phyloP scores from a whole-genome alignment of 2,888 invertebrate species.

The Ametastegia equiseti region DNA sequence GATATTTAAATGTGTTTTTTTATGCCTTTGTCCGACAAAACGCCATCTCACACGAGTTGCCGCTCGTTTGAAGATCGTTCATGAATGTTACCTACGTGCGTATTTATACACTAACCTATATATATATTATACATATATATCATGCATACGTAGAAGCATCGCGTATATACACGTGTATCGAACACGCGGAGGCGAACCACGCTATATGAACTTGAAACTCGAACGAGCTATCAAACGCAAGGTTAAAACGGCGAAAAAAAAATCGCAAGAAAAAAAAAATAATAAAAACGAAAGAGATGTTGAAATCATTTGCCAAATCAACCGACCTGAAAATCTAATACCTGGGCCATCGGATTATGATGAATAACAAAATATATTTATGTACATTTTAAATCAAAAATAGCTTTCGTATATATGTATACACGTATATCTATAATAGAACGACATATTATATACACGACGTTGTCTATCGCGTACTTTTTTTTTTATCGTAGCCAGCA shows the following conservation, averaged over 20 bases:
- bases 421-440: not conserved
- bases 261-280: not conserved
- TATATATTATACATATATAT: not conserved
- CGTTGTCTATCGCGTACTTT: too few relatives aligned
- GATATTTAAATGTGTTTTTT: not conserved
- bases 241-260: not conserved
- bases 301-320: not conserved
- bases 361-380: not conserved
- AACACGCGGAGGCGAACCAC: slow-evolving; percentile 7
- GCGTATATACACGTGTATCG: not conserved
- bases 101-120: not conserved
- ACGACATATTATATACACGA: not conserved
- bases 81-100: not conserved
- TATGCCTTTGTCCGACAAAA: too few relatives aligned
- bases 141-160: too few relatives aligned
- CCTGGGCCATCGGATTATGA: not conserved
- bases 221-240: slow-evolving; percentile 26
- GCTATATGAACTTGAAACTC: slow-evolving; percentile 18
- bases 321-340: not conserved
- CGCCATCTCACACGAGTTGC: not conserved
- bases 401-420: not conserved
- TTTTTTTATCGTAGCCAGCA: not conserved
- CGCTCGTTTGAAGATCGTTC: not conserved
- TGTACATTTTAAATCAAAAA: not conserved
- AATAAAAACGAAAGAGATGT: not conserved